Evolutionary conservation across 1,140 invertebrate genomes (phyloP).

Genomic region (Phthorimaea operculella): DNA sequence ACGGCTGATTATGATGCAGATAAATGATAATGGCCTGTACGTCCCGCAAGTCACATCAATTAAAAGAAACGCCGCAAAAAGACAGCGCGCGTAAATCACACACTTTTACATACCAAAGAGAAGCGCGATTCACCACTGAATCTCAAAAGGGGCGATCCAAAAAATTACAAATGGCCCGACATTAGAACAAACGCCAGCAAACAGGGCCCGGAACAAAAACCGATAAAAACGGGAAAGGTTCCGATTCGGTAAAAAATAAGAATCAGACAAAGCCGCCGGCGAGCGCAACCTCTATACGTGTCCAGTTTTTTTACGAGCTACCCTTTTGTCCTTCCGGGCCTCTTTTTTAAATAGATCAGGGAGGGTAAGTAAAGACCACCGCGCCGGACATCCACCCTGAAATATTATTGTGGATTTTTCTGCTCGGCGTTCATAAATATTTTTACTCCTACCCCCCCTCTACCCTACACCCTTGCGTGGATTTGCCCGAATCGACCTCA

Average conservation of each 20-base stretch:
- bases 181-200: constrained; percentile 56
- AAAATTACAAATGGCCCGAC: constrained; percentile 57
- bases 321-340: constrained; percentile 64
- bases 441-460: constrained; percentile 26
- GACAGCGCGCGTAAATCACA: not conserved
- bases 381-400: constrained; percentile 54
- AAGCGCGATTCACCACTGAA: not conserved
- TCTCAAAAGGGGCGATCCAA: constrained; percentile 15
- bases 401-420: constrained; percentile 68
- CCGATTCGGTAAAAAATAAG: constrained; percentile 66
- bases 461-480: constrained; percentile 14
- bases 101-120: constrained; percentile 6
- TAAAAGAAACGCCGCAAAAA: constrained; percentile 23
- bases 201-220: constrained; percentile 60
- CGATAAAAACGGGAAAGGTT: constrained; percentile 62
- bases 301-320: constrained; percentile 63
- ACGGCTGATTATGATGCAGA: too few species aligned
- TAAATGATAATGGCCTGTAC: not conserved
- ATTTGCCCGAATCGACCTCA: constrained; percentile 50
- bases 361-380: constrained; percentile 56
- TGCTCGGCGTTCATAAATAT: constrained; percentile 65
- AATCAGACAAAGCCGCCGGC: constrained; percentile 59
- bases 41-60: constrained; percentile 2
- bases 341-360: constrained; percentile 67
- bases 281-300: constrained; percentile 54